Evolutionary conservation across 2,797 vertebrate genomes (phyloP).

Genomic region (Botia almorhae): DNA sequence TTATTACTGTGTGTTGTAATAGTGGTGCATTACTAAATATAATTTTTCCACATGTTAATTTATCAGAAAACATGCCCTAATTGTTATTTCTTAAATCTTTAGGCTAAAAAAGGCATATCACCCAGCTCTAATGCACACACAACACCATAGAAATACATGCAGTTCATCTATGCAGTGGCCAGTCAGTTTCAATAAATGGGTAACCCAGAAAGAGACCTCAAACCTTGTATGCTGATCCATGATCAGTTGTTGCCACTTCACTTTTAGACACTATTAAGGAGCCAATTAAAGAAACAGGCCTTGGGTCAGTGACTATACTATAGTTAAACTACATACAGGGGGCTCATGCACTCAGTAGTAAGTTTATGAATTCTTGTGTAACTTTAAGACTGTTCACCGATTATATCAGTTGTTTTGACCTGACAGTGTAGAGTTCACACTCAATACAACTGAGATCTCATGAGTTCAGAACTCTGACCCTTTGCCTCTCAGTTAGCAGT

Average conservation of each 20-base stretch:
- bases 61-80: no score
- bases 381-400: neutral
- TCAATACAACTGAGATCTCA: slow-evolving; percentile 41
- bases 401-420: neutral
- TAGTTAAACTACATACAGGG: neutral
- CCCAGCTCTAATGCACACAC: neutral
- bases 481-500: slow-evolving; percentile 42
- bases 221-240: neutral
- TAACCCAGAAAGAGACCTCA: neutral
- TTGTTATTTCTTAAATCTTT: neutral
- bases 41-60: no score
- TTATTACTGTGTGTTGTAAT: no score
- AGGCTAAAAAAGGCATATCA: neutral
- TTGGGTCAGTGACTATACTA: slow-evolving; percentile 8
- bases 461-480: slow-evolving; percentile 50
- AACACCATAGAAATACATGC: neutral
- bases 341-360: neutral
- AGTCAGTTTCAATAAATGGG: neutral
- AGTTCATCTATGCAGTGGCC: neutral
- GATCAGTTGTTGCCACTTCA: neutral
- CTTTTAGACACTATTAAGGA: slow-evolving; percentile 13
- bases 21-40: no score
- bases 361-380: neutral
- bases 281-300: slow-evolving; percentile 4
- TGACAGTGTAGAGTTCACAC: neutral